Evolutionary conservation across 2,888 invertebrate species (phyloP).

Genomic region (Folsomia candida): DNA sequence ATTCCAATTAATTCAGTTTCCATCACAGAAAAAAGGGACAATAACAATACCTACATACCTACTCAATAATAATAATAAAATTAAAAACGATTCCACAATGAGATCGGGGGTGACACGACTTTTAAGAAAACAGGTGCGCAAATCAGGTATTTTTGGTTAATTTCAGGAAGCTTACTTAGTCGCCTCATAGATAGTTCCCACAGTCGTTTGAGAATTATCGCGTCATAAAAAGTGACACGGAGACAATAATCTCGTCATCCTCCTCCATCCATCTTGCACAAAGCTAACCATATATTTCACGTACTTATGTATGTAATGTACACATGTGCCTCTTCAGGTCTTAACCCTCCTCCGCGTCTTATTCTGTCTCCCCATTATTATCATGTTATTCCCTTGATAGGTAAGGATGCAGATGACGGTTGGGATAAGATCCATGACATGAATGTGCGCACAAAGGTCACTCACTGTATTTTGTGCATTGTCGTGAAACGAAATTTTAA

Average conservation of each 20-base stretch:
- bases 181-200: constrained; percentile 1
- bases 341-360: not conserved
- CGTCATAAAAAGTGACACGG: constrained; percentile 28
- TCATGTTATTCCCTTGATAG: not conserved
- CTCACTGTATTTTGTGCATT: not conserved
- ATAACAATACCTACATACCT: no score
- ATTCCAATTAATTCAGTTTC: no score
- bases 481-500: not conserved
- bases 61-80: no score
- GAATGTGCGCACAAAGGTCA: not conserved
- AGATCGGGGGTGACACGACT: not conserved
- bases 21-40: no score
- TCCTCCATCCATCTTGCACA: not conserved
- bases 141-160: not conserved
- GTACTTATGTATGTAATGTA: not conserved
- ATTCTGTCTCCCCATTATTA: no score
- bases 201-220: constrained; percentile 25
- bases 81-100: no score
- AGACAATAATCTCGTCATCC: constrained; percentile 30
- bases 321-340: no score
- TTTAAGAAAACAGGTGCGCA: not conserved
- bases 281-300: not conserved
- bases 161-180: not conserved
- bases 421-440: not conserved
- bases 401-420: not conserved